phyloP scores from a whole-genome alignment of 2,113 vertebrate species.

The Eulemur macaco region DNA sequence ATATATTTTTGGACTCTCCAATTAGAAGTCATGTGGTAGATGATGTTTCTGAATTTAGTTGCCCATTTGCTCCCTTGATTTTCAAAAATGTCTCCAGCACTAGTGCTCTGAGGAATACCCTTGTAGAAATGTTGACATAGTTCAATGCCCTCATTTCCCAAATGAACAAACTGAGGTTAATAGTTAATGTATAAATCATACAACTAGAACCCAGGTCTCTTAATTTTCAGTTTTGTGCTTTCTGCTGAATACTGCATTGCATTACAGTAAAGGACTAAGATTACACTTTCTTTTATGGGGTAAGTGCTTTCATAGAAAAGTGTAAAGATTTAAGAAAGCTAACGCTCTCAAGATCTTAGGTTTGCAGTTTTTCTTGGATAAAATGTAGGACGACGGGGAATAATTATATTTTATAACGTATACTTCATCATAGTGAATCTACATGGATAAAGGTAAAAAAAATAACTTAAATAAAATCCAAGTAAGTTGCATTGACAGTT shows the following conservation, averaged over 20 bases:
- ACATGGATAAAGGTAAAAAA: neutral
- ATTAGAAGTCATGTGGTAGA: neutral
- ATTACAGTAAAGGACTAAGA: neutral
- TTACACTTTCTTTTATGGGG: neutral
- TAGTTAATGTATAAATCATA: neutral
- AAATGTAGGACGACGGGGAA: neutral
- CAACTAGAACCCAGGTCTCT: neutral
- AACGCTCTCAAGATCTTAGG: neutral
- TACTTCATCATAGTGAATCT: neutral
- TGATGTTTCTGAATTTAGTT: neutral
- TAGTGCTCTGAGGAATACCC: neutral
- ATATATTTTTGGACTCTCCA: neutral
- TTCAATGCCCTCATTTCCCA: neutral
- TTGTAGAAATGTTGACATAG: neutral
- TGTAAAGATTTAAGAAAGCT: neutral
- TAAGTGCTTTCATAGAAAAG: neutral
- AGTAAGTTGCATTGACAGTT: neutral
- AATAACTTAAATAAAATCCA: conserved; percentile 15
- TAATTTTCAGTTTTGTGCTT: neutral
- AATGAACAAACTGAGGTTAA: neutral
- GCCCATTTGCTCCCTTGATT: neutral
- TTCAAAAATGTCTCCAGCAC: neutral
- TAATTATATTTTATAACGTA: neutral
- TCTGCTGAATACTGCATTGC: neutral
- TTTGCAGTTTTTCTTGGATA: neutral